Percentiles rank a stretch among this genome's conserved stretches.
Evolutionary conservation across 2,888 invertebrate species (phyloP).

Genomic region (Mesopsocus fuscifrons): DNA sequence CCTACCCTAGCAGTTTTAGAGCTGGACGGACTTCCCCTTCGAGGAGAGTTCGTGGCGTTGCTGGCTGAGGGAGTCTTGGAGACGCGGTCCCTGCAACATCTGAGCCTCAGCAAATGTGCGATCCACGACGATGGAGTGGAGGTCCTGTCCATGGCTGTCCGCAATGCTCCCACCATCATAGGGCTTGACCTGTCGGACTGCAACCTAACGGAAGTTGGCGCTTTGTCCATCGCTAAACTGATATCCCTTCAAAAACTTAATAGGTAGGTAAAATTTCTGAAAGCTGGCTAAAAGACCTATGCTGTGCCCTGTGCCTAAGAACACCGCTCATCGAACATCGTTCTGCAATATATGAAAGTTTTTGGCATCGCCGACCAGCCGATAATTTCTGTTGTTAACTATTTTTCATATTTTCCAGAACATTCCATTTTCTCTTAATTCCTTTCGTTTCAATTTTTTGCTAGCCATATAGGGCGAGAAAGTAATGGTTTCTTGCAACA

Average conservation of each 20-base stretch:
- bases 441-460: no score
- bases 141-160: slow-evolving; percentile 44
- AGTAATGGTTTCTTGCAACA: no score
- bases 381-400: no score
- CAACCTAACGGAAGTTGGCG: slow-evolving; percentile 41
- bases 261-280: slow-evolving; percentile 12
- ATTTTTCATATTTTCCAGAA: no score
- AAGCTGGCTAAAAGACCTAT: no score
- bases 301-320: no score
- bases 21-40: slow-evolving; percentile 52
- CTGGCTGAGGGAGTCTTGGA: slow-evolving; percentile 32
- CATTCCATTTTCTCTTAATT: no score
- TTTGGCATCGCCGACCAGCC: no score
- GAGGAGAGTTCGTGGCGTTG: slow-evolving; percentile 41
- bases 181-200: slow-evolving; percentile 50
- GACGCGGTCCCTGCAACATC: slow-evolving; percentile 42
- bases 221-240: slow-evolving; percentile 41
- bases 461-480: no score
- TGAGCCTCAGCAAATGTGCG: slow-evolving; percentile 45
- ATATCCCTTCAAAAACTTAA: slow-evolving; percentile 29
- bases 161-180: slow-evolving; percentile 43
- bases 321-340: no score
- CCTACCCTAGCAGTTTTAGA: slow-evolving; percentile 40
- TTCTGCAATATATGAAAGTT: no score
- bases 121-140: slow-evolving; percentile 55